These are phyloP conservation scores for Noctua janthe DNA, from an alignment of 2,888 invertebrate genomes.

Conservation along the genomic window DNA sequence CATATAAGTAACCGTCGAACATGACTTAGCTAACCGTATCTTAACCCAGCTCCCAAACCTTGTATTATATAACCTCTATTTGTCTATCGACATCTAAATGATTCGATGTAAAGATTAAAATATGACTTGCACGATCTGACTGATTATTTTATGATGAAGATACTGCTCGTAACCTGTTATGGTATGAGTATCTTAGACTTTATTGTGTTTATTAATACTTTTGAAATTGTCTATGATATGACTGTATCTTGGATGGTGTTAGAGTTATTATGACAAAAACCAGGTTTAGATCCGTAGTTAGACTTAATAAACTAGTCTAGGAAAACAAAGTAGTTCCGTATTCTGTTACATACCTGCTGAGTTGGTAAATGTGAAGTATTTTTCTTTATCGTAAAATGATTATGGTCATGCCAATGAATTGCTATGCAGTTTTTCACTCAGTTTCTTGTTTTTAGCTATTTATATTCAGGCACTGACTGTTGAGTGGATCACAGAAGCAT, in stretches of 20 bases:
- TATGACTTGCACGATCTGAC: slow-evolving; percentile 67
- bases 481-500: not conserved
- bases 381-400: not conserved
- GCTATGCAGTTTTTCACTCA: not conserved
- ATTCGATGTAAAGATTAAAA: slow-evolving; percentile 63
- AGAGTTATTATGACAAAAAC: not conserved
- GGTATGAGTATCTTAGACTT: slow-evolving; percentile 30
- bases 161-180: slow-evolving; percentile 59
- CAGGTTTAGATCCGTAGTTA: not conserved
- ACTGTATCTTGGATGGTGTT: not conserved
- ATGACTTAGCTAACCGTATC: slow-evolving; percentile 42
- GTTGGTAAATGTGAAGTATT: not conserved
- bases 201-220: slow-evolving; percentile 50
- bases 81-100: slow-evolving; percentile 61
- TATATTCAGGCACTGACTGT: not conserved
- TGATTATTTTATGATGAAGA: slow-evolving; percentile 67
- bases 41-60: slow-evolving; percentile 55
- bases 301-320: not conserved
- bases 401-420: no score
- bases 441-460: not conserved
- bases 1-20: slow-evolving; percentile 29
- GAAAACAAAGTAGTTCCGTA: slow-evolving; percentile 9
- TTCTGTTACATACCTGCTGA: slow-evolving; percentile 1
- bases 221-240: slow-evolving; percentile 33
- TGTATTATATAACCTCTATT: slow-evolving; percentile 63